Conservation (phyloP, 2,797 vertebrate genomes). For the Setipinna tenuifilis region DNA sequence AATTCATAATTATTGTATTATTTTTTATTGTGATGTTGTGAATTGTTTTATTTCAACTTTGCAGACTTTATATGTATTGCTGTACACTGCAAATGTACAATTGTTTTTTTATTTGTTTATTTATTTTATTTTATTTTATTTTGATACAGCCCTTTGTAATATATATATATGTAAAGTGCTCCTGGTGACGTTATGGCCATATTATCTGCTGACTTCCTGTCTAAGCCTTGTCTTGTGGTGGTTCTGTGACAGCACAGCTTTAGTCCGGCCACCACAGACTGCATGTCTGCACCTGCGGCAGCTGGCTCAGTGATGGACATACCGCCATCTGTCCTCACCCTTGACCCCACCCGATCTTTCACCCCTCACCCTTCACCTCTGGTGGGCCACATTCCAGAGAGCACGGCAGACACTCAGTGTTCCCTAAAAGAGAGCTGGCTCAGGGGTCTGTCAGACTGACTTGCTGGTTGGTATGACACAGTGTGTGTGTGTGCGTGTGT, state of each 20-base stretch:
- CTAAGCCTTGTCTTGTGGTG: neutral
- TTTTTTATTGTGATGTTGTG: no score
- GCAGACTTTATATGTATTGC: no score
- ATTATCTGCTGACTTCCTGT: neutral
- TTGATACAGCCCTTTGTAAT: neutral
- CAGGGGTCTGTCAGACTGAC: neutral
- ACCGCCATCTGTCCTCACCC: slow-evolving; percentile 6
- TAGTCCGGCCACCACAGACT: neutral
- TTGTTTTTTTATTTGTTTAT: no score
- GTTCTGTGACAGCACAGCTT: neutral
- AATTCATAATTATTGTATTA: no score
- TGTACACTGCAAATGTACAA: no score
- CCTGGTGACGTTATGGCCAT: neutral
- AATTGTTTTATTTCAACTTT: no score
- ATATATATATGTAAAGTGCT: neutral
- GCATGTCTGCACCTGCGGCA: neutral
- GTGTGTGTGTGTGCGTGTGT: neutral
- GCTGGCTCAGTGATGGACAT: slow-evolving; percentile 1
- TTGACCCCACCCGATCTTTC: neutral
- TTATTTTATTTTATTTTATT: no score
- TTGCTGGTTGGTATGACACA: neutral
- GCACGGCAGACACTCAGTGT: neutral
- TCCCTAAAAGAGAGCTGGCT: neutral
- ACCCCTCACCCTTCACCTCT: neutral
- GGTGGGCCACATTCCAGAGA: neutral